A percentile compares a stretch with the other conserved stretches of the same genome.
Conservation (phyloP, 1,140 invertebrate genomes). For the Neodiprion virginianus region DNA sequence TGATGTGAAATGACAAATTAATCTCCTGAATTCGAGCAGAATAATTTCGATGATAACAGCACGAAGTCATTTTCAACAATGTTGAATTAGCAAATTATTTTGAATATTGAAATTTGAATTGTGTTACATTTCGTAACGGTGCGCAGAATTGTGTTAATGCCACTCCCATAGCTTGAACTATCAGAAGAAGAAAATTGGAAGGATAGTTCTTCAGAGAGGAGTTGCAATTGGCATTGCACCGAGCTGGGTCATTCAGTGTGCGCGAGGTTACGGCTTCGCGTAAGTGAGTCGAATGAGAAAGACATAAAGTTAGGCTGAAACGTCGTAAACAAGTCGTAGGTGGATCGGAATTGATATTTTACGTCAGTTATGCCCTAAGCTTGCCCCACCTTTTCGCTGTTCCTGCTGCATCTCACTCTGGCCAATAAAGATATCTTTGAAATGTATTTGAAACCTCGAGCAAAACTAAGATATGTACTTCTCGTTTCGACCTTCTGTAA, state of each 20-base stretch:
- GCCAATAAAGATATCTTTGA: conserved; percentile 2
- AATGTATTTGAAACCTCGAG: neutral
- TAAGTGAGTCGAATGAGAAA: conserved; percentile 5
- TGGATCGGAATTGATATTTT: conserved; percentile 1
- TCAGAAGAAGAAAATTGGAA: too few relatives aligned
- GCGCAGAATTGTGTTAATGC: too few relatives aligned
- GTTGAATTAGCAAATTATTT: too few relatives aligned
- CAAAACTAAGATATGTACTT: neutral
- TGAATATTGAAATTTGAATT: too few relatives aligned
- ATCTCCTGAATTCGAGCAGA: too few relatives aligned
- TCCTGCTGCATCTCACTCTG: neutral
- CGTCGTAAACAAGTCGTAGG: conserved; percentile 7
- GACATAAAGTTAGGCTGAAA: conserved; percentile 1
- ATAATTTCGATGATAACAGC: too few relatives aligned
- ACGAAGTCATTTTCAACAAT: too few relatives aligned
- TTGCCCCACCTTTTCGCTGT: neutral
- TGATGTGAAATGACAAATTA: too few relatives aligned
- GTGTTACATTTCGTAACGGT: too few relatives aligned
- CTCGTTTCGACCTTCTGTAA: neutral
- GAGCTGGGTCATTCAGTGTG: neutral
- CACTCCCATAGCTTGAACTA: too few relatives aligned
- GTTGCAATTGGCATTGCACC: neutral
- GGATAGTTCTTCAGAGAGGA: neutral
- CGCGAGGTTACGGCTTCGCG: neutral
- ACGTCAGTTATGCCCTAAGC: neutral